A percentile compares a stretch with the other conserved stretches of the same genome.
Evolutionary conservation across 2,113 vertebrate genomes (phyloP).

Genomic region (Orientallactaga bullata): DNA sequence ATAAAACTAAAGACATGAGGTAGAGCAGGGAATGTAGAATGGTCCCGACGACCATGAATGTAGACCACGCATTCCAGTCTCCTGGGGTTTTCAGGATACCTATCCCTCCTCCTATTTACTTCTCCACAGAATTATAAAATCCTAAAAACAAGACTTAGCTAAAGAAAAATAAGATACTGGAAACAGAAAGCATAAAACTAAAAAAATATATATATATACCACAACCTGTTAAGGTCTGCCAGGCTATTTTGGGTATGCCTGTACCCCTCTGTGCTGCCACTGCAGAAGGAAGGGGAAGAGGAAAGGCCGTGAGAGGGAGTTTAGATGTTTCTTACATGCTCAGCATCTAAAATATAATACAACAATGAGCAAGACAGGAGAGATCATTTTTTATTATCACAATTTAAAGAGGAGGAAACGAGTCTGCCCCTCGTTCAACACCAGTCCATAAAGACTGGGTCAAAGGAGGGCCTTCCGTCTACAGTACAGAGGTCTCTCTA

Average conservation of each 20-base stretch:
- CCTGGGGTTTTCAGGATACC: neutral
- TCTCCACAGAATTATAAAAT: slow-evolving; percentile 33
- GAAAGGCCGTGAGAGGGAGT: neutral
- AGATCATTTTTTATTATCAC: slow-evolving; percentile 23
- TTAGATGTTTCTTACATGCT: neutral
- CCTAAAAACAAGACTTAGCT: neutral
- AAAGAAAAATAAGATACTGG: neutral
- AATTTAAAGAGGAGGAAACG: neutral
- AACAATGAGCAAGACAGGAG: neutral
- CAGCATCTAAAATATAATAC: neutral
- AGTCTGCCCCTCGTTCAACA: neutral
- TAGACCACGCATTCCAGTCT: neutral
- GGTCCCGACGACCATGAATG: neutral
- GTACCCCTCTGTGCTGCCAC: neutral
- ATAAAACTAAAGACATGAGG: neutral
- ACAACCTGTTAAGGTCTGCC: neutral
- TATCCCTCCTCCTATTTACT: neutral
- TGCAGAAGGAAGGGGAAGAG: neutral
- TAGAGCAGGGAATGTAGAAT: neutral
- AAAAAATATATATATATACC: neutral
- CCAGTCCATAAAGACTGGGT: neutral
- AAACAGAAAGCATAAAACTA: neutral
- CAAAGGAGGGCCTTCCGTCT: neutral
- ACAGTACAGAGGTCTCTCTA: neutral
- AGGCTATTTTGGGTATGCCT: neutral